Evolutionary conservation across 2,113 vertebrate species (phyloP).

Genomic region (Choloepus hoffmanni): DNA sequence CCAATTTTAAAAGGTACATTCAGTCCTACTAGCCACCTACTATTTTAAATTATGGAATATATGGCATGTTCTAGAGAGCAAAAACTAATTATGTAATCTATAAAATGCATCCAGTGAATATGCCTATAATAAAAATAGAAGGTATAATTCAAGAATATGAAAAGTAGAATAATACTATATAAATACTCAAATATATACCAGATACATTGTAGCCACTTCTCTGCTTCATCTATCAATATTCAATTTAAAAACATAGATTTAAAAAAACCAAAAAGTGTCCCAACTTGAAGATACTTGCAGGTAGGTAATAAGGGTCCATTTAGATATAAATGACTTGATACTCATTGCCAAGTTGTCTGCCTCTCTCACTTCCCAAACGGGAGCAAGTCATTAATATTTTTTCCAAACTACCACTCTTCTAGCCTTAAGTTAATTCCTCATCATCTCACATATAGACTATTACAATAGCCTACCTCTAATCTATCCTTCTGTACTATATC

Average conservation of each 20-base stretch:
- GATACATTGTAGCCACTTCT: background rate
- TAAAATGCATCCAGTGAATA: background rate
- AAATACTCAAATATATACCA: background rate
- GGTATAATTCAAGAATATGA: background rate
- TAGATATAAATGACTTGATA: background rate
- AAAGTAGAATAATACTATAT: background rate
- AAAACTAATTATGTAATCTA: slow-evolving; percentile 20
- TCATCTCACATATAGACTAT: background rate
- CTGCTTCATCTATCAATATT: background rate
- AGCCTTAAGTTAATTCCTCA: background rate
- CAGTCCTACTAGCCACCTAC: background rate
- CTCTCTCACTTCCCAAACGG: background rate
- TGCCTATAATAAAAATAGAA: slow-evolving; percentile 22
- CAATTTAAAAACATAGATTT: background rate
- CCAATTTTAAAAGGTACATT: slow-evolving; percentile 13
- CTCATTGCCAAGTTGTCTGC: background rate
- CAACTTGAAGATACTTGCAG: background rate
- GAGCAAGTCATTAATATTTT: background rate
- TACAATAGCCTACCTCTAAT: background rate
- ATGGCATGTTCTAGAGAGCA: background rate
- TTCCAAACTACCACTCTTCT: background rate
- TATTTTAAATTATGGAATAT: slow-evolving; percentile 50
- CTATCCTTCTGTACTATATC: background rate
- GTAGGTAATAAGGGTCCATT: background rate
- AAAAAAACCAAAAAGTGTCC: background rate